A percentile compares a stretch with the other conserved stretches of the same genome.
Conservation (phyloP, 2,888 invertebrate species). For the Mechanitis messenoides region DNA sequence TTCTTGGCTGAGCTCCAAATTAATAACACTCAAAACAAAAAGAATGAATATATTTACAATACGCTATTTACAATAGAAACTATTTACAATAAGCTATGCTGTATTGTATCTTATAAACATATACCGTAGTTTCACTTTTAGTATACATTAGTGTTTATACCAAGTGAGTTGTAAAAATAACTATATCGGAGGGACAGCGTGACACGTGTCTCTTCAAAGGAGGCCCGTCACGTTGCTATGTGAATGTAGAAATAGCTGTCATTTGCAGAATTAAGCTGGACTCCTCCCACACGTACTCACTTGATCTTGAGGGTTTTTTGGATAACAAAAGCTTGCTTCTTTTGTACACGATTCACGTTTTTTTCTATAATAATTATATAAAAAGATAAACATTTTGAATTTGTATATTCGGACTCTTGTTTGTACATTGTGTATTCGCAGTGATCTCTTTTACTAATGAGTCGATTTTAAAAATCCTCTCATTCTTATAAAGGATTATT, state of each 20-base stretch:
- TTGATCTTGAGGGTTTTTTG: too few relatives aligned
- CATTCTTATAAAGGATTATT: too few relatives aligned
- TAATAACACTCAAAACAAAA: constrained; percentile 24
- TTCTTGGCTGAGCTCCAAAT: constrained; percentile 27
- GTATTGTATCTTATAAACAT: too few relatives aligned
- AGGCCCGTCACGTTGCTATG: neutral
- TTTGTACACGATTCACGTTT: too few relatives aligned
- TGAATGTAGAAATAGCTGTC: neutral
- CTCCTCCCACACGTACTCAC: neutral
- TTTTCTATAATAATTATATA: too few relatives aligned
- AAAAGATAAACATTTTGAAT: too few relatives aligned
- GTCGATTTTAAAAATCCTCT: too few relatives aligned
- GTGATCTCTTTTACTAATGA: too few relatives aligned
- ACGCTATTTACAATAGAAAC: neutral
- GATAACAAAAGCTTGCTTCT: neutral
- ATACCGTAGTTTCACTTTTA: neutral
- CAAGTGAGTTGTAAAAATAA: neutral
- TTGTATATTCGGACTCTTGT: too few relatives aligned
- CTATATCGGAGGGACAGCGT: neutral
- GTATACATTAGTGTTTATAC: neutral
- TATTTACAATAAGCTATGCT: neutral
- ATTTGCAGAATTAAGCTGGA: neutral
- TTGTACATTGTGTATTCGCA: too few relatives aligned
- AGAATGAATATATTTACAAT: constrained; percentile 9
- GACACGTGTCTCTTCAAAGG: constrained; percentile 3